phyloP scores from a whole-genome alignment of 1,140 invertebrate genomes.

The Cecropterus lyciades region DNA sequence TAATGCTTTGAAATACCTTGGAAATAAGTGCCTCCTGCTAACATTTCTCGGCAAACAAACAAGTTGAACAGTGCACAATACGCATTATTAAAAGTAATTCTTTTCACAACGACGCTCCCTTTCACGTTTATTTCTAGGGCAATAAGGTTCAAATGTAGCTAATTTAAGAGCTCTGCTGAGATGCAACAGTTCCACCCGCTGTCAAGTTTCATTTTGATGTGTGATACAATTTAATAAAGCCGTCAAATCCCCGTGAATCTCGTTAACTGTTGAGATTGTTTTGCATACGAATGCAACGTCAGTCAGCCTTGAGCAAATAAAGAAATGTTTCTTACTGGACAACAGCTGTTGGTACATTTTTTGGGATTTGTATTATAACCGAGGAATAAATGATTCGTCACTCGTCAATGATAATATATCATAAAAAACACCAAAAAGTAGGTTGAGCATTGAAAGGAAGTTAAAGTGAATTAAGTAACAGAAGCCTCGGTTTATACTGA shows the following conservation, averaged over 20 bases:
- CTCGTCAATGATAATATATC: neutral
- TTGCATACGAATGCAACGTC: constrained; percentile 32
- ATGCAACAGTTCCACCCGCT: constrained; percentile 15
- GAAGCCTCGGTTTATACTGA: no score
- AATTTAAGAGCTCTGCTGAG: neutral
- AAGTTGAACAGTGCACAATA: neutral
- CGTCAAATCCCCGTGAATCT: constrained; percentile 32
- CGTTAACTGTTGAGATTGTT: constrained; percentile 36
- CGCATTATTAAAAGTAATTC: constrained; percentile 7
- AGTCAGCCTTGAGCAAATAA: constrained; percentile 34
- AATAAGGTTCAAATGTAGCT: neutral
- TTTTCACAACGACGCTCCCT: neutral
- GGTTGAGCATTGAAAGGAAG: no score
- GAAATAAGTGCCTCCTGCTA: neutral
- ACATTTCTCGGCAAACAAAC: constrained; percentile 11
- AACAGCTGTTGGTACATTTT: constrained; percentile 21
- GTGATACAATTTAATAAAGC: constrained; percentile 37
- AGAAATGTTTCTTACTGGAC: constrained; percentile 25
- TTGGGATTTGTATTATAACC: neutral
- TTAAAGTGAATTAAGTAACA: no score
- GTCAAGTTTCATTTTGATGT: constrained; percentile 28
- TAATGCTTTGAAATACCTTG: no score
- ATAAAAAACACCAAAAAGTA: no score
- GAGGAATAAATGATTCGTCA: neutral
- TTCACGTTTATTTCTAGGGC: neutral